phyloP scores from a whole-genome alignment of 2,888 invertebrate species.

The Ophioninae sp. region DNA sequence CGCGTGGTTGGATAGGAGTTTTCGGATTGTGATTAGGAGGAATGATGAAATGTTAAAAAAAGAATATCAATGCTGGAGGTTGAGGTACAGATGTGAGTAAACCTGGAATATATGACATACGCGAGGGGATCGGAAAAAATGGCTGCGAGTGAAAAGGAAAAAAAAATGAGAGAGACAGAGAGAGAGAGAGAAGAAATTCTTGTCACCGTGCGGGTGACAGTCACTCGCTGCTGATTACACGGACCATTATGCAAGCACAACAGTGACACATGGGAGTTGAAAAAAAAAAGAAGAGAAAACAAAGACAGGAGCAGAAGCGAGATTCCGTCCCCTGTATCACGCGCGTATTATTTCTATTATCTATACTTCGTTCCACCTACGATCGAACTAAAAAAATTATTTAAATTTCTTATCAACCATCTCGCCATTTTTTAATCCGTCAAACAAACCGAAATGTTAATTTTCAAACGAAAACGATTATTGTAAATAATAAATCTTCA shows the following conservation, averaged over 20 bases:
- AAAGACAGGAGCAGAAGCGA: conserved; percentile 37
- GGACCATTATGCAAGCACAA: conserved; percentile 80
- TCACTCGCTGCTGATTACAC: conserved; percentile 80
- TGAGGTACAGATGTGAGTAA: neutral
- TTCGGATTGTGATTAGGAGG: neutral
- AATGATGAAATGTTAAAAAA: neutral
- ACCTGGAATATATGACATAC: conserved; percentile 14
- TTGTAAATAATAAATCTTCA: neutral
- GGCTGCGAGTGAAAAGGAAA: too few species aligned
- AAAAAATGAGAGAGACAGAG: conserved; percentile 54
- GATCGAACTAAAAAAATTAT: neutral
- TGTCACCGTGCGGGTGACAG: conserved; percentile 69
- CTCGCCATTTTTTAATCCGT: neutral
- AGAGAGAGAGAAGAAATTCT: conserved; percentile 29
- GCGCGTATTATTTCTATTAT: conserved; percentile 25
- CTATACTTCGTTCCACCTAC: neutral
- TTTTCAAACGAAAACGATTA: neutral
- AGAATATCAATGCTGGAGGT: neutral
- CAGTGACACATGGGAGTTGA: conserved; percentile 64
- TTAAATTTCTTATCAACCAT: neutral
- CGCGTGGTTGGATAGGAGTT: neutral
- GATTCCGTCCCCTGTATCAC: conserved; percentile 28
- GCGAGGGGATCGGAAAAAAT: conserved; percentile 14
- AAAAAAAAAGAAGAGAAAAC: conserved; percentile 37
- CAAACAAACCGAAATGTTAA: neutral